Base-by-base conservation (phyloP, 1,140 invertebrate genomes). In the Micrasema minimum region DNA sequence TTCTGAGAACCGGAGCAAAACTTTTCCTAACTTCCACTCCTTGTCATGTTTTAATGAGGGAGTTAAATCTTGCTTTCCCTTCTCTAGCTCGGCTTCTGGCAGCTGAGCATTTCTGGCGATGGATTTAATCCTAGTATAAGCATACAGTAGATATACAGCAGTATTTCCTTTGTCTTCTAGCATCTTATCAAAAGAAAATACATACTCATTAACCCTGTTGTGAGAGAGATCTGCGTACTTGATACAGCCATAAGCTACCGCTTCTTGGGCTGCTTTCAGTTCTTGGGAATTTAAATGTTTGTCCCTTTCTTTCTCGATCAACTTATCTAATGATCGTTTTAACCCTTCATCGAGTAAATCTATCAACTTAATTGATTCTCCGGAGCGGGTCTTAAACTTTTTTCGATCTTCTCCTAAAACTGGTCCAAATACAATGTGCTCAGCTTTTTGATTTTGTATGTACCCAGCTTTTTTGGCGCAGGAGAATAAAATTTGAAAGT, bases 121-220 rank as follows among this genome's bases (percentile, higher is more conserved):
- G 0, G 94, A 97, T 71, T 91, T 87, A 75, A 99, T 99, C 59
- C 98, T 88, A 2, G 96, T 98, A 65, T 96, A 91, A 11, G 96
- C 95, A 82, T 99, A 99, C 3, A 99, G 82, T 2, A 99, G 83
- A 81, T 99, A 99, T 0, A 98, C 97, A 1, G 98, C 98, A 4
- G 98, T 99, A 78, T 99, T 99, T 1, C 98, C 98, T 81, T 94
- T 93, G 80, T 99, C 98, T 77, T 99, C 97, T 35, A 99, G 85
- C 98, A 99, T 99, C 88, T 94, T 97, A 79, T 99, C 97, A 85
- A 99, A 99, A 0, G 97, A 99, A 83, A 99, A 99, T 7, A 99
- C 89, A 79, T 99, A 99, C 80, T 99, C 97, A 80, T 95, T 92
- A 64, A 89, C 91, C 65, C 96, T 87, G 80, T 98, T 97, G 77